Conservation (phyloP, 1,140 invertebrate genomes). For the Diprion similis region DNA sequence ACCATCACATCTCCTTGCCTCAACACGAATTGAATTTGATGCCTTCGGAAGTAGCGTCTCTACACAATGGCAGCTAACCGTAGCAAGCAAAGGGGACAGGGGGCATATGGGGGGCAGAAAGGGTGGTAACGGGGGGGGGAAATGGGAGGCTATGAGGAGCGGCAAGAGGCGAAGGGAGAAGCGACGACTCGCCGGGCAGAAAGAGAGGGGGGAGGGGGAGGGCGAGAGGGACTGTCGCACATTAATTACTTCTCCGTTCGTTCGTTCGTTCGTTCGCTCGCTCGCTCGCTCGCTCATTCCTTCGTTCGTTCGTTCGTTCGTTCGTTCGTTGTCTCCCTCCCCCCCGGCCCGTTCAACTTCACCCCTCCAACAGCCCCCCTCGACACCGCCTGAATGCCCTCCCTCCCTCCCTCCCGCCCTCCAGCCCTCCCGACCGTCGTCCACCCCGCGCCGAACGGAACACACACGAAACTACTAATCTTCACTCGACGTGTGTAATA, state of each 20-base stretch:
- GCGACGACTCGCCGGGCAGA: slow-evolving; percentile 13
- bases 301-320: slow-evolving; percentile 12
- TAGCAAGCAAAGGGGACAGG: slow-evolving; percentile 37
- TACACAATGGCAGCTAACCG: slow-evolving; percentile 55
- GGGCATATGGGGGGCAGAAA: slow-evolving; percentile 12
- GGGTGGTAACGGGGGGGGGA: slow-evolving; percentile 9
- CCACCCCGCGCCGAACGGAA: slow-evolving; percentile 25
- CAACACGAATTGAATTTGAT: slow-evolving; percentile 45
- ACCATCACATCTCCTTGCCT: neutral
- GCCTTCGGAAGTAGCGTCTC: slow-evolving; percentile 55
- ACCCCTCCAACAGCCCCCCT: slow-evolving; percentile 28
- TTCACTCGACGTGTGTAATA: neutral
- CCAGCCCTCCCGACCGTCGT: slow-evolving; percentile 28
- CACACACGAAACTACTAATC: slow-evolving; percentile 6
- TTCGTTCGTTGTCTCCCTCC: slow-evolving; percentile 30
- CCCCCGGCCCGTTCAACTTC: slow-evolving; percentile 33
- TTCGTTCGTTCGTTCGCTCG: slow-evolving; percentile 32
- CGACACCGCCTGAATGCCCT: neutral
- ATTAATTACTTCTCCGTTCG: slow-evolving; percentile 53
- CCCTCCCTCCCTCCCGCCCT: slow-evolving; percentile 26
- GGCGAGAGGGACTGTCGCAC: slow-evolving; percentile 47
- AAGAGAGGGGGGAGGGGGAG: slow-evolving; percentile 20
- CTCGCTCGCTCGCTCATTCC: slow-evolving; percentile 32
- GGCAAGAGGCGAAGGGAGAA: slow-evolving; percentile 11
- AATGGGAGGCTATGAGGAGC: too few species aligned